A percentile compares a stretch with the other conserved stretches of the same genome.
Conservation (phyloP, 2,888 invertebrate species). For the Drosophila multiciliata region DNA sequence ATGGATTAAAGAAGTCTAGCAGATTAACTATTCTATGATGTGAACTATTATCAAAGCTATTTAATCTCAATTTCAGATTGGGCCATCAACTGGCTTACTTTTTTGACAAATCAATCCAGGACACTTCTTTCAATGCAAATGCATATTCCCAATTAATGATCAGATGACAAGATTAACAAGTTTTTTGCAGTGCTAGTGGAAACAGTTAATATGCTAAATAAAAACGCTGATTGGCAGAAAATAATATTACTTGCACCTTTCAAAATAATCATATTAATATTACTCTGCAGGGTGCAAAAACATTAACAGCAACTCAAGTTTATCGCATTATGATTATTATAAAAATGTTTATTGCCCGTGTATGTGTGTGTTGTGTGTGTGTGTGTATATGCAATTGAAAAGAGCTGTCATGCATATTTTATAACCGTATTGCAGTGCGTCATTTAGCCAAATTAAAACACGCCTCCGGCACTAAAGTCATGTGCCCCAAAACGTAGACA, state of each 20-base stretch:
- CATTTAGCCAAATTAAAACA: slow-evolving; percentile 74
- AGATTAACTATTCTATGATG: background rate
- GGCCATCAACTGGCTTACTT: background rate
- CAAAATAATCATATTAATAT: background rate
- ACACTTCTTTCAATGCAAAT: background rate
- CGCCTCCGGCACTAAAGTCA: slow-evolving; percentile 49
- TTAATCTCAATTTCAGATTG: background rate
- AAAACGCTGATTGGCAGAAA: background rate
- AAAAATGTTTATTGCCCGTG: slow-evolving; percentile 27
- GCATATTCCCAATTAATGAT: background rate
- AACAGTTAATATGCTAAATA: background rate
- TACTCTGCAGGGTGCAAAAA: slow-evolving; percentile 21
- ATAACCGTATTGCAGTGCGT: slow-evolving; percentile 49
- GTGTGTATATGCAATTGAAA: slow-evolving; percentile 54
- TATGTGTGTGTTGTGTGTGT: slow-evolving; percentile 1
- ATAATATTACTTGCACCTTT: background rate
- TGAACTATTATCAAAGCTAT: background rate
- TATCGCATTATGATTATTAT: slow-evolving; percentile 34
- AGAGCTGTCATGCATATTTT: slow-evolving; percentile 74
- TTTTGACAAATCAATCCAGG: background rate
- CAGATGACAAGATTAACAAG: background rate
- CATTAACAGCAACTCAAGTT: slow-evolving; percentile 8
- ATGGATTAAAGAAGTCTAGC: background rate
- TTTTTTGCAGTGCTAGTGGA: background rate
- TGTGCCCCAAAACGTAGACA: slow-evolving; percentile 9